Conservation (phyloP, 2,888 invertebrate species). For the Cheilosia scutellata region DNA sequence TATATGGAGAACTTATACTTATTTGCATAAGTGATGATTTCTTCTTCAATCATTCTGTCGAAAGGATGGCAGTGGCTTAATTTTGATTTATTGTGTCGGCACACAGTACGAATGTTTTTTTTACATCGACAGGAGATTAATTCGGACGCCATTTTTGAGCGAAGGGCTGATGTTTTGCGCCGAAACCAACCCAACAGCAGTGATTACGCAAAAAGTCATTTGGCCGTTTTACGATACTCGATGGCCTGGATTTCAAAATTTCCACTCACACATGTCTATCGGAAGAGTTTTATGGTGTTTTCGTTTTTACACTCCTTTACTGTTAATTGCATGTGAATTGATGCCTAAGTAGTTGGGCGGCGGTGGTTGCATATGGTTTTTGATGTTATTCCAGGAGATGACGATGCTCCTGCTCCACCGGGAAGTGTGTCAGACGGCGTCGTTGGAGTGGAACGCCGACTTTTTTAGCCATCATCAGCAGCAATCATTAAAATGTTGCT, state of each 20-base stretch:
- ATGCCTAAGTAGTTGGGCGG: conserved; percentile 39
- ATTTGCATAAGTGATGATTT: conserved; percentile 61
- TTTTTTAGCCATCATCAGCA: conserved; percentile 37
- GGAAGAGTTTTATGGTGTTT: conserved; percentile 18
- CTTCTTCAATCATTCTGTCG: conserved; percentile 17
- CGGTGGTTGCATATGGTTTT: conserved; percentile 42
- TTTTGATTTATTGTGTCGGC: conserved; percentile 61
- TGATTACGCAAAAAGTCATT: conserved; percentile 49
- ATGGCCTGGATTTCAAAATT: conserved; percentile 49
- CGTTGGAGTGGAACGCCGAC: conserved; percentile 2
- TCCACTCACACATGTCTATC: conserved; percentile 18
- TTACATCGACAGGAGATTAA: conserved; percentile 51
- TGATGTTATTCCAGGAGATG: conserved; percentile 31
- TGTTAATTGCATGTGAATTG: conserved; percentile 65
- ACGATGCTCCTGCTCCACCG: conserved; percentile 1
- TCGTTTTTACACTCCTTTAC: conserved; percentile 51
- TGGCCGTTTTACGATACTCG: conserved; percentile 35
- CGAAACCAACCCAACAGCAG: background rate
- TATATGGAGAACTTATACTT: conserved; percentile 29
- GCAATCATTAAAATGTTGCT: conserved; percentile 62
- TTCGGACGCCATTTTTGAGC: background rate
- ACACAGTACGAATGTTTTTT: conserved; percentile 51
- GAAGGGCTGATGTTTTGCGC: background rate
- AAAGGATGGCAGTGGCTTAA: conserved; percentile 28
- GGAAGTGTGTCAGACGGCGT: conserved; percentile 34